Base-by-base conservation (phyloP, 2,797 vertebrate species). In the Bovichtus diacanthus region DNA sequence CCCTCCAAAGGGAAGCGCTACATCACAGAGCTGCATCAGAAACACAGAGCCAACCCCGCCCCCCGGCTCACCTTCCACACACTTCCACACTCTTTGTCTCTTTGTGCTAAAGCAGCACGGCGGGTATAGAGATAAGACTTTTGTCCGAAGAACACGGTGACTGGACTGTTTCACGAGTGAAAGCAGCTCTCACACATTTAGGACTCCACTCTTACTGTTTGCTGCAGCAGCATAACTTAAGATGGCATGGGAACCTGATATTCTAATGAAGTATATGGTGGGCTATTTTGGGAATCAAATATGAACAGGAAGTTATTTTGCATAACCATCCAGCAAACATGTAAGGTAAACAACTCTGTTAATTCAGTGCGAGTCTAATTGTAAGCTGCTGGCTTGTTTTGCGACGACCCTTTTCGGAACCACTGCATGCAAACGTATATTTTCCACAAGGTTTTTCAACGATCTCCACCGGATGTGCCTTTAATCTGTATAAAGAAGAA, bases 41-140 rank as follows among this genome's bases (percentile, higher is more conserved):
- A 61, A 47, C 34, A 64, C 63, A 55, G 21, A 58, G 59, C 19
- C 38, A 6, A 77, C n/a, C n/a, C n/a, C n/a, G n/a, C n/a, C n/a
- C 23, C 16, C 23, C 19, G 5, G 34, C 47, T 59, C 74, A 56
- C 23, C 46, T 13, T 63, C 34, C 51, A 67, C 46, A 51, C 51
- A 51, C 34, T 19, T 50, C 53, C 70, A 51, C 51, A 39, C 34
- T 77, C 59, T 78, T 65, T 80, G 69, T 53, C 34, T 77, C 59
- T 78, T 65, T 80, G 69, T 53, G 34, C 68, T 54, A 8, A 67
- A 70, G 67, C 43, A 61, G 56, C 55, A 55, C 63, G 64, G 73
- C 44, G 77, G 81, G 79, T 41, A 76, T 49, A 44, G 60, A 81
- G 79, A 82, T 84, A 84, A 89, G 29, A 80, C 41, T 62, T 70